A percentile compares a stretch with the other conserved stretches of the same genome.
Evolutionary conservation across 2,113 vertebrate genomes (phyloP).

Genomic region (Ptilorrhoa leucosticta): DNA sequence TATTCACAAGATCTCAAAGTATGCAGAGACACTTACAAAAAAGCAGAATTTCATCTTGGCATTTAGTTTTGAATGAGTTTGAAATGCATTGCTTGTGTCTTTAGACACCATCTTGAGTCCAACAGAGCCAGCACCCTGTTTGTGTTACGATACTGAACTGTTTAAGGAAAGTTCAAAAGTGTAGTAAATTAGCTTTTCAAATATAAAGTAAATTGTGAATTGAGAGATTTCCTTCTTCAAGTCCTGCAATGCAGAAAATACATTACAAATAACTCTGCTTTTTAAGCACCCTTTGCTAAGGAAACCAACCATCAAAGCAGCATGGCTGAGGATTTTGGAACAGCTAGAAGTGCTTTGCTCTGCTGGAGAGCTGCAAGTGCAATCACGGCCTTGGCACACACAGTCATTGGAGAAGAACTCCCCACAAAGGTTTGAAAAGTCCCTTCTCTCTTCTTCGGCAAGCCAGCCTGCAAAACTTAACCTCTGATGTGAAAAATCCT

Average conservation of each 20-base stretch:
- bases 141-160: background rate
- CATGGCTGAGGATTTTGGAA: background rate
- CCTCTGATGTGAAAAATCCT: background rate
- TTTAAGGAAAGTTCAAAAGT: background rate
- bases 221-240: background rate
- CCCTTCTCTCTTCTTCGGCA: background rate
- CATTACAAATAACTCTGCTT: background rate
- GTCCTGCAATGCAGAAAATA: background rate
- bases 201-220: background rate
- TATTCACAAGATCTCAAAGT: background rate
- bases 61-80: background rate
- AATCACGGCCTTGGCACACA: background rate
- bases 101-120: background rate
- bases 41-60: background rate
- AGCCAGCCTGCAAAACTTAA: background rate
- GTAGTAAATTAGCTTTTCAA: background rate
- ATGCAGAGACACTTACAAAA: background rate
- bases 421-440: background rate
- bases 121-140: background rate
- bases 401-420: background rate
- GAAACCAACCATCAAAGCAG: background rate
- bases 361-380: background rate
- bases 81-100: background rate
- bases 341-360: background rate
- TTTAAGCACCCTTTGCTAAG: background rate